Percentiles rank a stretch among this genome's conserved stretches.
These are phyloP conservation scores for Amazona ochrocephala DNA, from an alignment of 2,797 vertebrate genomes.

Conservation along the genomic window DNA sequence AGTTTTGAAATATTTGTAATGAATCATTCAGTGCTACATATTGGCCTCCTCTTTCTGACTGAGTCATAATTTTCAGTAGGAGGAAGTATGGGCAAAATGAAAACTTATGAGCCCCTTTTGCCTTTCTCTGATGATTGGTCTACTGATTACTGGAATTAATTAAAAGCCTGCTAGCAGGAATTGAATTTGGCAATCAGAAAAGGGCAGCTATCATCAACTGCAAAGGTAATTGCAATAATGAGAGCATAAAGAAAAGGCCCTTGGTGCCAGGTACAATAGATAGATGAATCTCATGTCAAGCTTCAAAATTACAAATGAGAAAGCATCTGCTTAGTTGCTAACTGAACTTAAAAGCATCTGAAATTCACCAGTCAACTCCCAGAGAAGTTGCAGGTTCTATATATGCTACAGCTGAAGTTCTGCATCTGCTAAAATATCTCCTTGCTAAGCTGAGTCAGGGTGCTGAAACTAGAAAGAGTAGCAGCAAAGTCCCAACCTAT, in stretches of 20 bases:
- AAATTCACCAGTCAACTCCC: not conserved
- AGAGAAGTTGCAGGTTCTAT: not conserved
- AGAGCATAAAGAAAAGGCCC: not conserved
- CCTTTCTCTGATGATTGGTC: not conserved
- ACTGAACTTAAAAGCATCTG: not conserved
- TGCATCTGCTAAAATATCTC: not conserved
- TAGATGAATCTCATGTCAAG: not conserved
- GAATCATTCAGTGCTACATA: conserved; percentile 50
- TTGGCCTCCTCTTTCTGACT: conserved; percentile 33
- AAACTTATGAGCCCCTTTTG: not conserved
- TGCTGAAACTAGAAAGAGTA: not conserved
- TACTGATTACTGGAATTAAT: conserved; percentile 26
- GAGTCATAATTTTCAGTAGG: conserved; percentile 58
- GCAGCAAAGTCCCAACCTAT: not conserved
- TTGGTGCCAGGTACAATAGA: not conserved
- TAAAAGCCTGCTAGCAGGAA: conserved; percentile 1
- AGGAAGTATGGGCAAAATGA: conserved; percentile 34
- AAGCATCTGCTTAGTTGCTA: not conserved
- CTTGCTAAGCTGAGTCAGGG: not conserved
- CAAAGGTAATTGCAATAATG: not conserved
- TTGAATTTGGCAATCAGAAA: not conserved
- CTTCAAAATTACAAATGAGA: not conserved
- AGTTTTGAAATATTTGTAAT: conserved; percentile 39
- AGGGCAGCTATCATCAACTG: not conserved
- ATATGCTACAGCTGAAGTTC: not conserved